Conservation (phyloP, 2,888 invertebrate genomes). For the Chaetogeoica ovagalla region DNA sequence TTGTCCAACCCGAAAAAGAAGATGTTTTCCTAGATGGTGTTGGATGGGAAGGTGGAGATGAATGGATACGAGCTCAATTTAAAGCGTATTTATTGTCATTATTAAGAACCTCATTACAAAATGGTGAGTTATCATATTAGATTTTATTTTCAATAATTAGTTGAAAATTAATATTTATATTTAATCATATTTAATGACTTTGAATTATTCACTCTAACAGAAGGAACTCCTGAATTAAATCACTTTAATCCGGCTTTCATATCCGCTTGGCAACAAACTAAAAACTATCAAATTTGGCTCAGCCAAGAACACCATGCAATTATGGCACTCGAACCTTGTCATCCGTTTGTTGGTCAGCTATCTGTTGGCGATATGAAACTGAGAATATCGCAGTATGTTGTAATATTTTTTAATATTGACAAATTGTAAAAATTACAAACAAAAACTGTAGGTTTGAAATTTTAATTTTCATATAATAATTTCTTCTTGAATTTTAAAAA, state of each 20-base stretch:
- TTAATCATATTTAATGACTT: neutral
- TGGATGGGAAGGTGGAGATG: slow-evolving; percentile 90
- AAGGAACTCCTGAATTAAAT: slow-evolving; percentile 78
- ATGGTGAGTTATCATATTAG: slow-evolving; percentile 62
- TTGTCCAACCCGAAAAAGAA: slow-evolving; percentile 65
- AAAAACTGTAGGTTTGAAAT: neutral
- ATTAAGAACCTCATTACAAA: slow-evolving; percentile 75
- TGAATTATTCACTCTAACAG: slow-evolving; percentile 61
- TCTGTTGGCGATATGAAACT: slow-evolving; percentile 94
- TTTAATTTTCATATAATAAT: no score
- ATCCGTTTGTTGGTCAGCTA: slow-evolving; percentile 92
- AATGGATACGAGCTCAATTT: slow-evolving; percentile 95
- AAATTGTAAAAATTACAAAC: neutral
- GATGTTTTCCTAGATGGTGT: slow-evolving; percentile 75
- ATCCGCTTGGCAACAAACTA: slow-evolving; percentile 80
- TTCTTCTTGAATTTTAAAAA: no score
- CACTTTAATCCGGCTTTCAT: slow-evolving; percentile 87
- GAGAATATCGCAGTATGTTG: slow-evolving; percentile 81
- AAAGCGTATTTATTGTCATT: slow-evolving; percentile 81
- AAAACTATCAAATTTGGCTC: slow-evolving; percentile 86
- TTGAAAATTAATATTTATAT: slow-evolving; percentile 1
- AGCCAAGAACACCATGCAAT: slow-evolving; percentile 70
- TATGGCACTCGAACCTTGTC: slow-evolving; percentile 70
- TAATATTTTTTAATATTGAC: neutral
- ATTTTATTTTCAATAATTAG: slow-evolving; percentile 1